These are phyloP conservation scores for Scrobipalpa atriplicella DNA, from an alignment of 2,888 invertebrate species.

Conservation along the genomic window DNA sequence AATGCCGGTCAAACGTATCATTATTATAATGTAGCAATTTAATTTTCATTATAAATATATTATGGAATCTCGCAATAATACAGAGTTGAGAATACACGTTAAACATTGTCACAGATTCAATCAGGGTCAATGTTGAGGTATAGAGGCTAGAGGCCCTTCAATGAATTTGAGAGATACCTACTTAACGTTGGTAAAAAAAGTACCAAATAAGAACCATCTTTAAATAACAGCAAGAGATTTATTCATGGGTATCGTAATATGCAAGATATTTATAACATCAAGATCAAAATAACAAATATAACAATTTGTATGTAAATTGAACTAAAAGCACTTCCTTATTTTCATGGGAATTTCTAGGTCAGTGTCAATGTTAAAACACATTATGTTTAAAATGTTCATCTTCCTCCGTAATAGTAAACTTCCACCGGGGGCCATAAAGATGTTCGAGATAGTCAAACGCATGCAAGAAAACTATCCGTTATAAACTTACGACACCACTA, in stretches of 20 bases:
- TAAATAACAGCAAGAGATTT: too few species aligned
- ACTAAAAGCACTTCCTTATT: not conserved
- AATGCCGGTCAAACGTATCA: constrained; percentile 9
- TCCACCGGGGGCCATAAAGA: not conserved
- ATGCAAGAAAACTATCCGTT: not conserved
- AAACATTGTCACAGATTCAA: constrained; percentile 8
- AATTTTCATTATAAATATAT: constrained; percentile 27
- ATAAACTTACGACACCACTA: not conserved
- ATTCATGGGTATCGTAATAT: too few species aligned
- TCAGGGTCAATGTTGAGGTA: constrained; percentile 18
- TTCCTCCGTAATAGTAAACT: constrained; percentile 3
- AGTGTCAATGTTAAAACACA: constrained; percentile 7
- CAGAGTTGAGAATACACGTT: constrained; percentile 22
- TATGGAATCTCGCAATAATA: constrained; percentile 16
- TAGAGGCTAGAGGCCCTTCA: not conserved
- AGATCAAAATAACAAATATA: not conserved
- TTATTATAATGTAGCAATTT: constrained; percentile 24
- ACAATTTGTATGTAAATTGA: not conserved
- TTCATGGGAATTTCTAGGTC: constrained; percentile 14
- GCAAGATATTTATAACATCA: not conserved
- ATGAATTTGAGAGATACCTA: too few species aligned
- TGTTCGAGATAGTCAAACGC: constrained; percentile 1
- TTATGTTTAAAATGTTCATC: constrained; percentile 1
- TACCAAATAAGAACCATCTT: too few species aligned
- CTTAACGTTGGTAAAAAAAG: too few species aligned